Conservation (phyloP, 2,888 invertebrate species). For the Ypsolopha scabrella region DNA sequence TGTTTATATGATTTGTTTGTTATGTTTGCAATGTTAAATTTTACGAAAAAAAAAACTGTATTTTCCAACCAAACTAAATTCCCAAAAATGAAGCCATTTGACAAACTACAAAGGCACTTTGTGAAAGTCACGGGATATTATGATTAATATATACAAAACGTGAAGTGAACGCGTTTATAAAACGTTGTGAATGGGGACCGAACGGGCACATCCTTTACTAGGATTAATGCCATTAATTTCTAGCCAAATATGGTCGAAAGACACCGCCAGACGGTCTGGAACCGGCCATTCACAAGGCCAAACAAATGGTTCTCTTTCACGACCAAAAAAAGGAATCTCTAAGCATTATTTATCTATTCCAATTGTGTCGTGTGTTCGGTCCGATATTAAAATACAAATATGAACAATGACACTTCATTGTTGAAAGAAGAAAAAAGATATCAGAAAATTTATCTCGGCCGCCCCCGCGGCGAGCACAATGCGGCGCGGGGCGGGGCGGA, state of each 20-base stretch:
- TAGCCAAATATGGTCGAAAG: conserved; percentile 22
- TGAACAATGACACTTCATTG: conserved; percentile 57
- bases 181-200: conserved; percentile 25
- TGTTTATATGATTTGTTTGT: too few relatives aligned
- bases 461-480: conserved; percentile 37
- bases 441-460: conserved; percentile 45
- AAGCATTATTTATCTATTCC: conserved; percentile 57
- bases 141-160: conserved; percentile 11
- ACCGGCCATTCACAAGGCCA: conserved; percentile 40
- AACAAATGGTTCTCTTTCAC: conserved; percentile 25
- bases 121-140: conserved; percentile 25
- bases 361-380: conserved; percentile 50
- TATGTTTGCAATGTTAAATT: too few relatives aligned
- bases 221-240: conserved; percentile 31
- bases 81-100: conserved; percentile 8
- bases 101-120: conserved; percentile 9
- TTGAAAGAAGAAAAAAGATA: conserved; percentile 42
- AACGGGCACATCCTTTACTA: conserved; percentile 18
- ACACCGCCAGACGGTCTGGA: conserved; percentile 47
- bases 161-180: conserved; percentile 13
- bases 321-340: conserved; percentile 31
- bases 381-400: conserved; percentile 63
- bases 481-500: conserved; percentile 27
- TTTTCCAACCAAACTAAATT: neutral
- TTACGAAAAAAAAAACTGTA: too few relatives aligned